A percentile compares a stretch with the other conserved stretches of the same genome.
These are phyloP conservation scores for Aegithalos caudatus DNA, from an alignment of 2,113 vertebrate species.

Conservation along the genomic window DNA sequence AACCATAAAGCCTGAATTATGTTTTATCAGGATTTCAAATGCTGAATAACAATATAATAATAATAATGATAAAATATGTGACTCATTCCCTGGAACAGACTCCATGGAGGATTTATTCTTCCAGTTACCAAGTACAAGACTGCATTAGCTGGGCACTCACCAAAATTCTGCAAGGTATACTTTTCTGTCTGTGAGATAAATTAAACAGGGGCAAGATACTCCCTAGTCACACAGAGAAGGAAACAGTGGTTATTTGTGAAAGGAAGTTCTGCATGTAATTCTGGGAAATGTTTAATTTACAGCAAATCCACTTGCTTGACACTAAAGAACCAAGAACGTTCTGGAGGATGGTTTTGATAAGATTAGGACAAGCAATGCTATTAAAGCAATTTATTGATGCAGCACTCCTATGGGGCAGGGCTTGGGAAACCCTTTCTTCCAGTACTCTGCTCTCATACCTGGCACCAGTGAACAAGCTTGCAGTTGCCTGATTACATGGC, in stretches of 20 bases:
- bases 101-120: not conserved
- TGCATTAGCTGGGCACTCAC: not conserved
- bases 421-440: not conserved
- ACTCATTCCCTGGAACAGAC: not conserved
- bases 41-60: not conserved
- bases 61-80: not conserved
- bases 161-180: not conserved
- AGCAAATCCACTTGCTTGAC: not conserved
- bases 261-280: not conserved
- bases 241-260: not conserved
- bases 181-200: not conserved
- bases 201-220: not conserved
- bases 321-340: not conserved
- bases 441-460: constrained; percentile 72
- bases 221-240: not conserved
- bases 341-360: not conserved
- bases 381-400: not conserved
- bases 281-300: not conserved
- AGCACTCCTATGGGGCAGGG: not conserved
- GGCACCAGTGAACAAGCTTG: constrained; percentile 95
- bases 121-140: not conserved
- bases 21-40: not conserved
- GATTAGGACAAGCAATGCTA: not conserved
- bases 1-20: not conserved
- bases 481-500: constrained; percentile 92